Percentiles rank a stretch among this genome's conserved stretches.
Evolutionary conservation across 2,797 vertebrate species (phyloP).

Genomic region (Siniperca obscura): DNA sequence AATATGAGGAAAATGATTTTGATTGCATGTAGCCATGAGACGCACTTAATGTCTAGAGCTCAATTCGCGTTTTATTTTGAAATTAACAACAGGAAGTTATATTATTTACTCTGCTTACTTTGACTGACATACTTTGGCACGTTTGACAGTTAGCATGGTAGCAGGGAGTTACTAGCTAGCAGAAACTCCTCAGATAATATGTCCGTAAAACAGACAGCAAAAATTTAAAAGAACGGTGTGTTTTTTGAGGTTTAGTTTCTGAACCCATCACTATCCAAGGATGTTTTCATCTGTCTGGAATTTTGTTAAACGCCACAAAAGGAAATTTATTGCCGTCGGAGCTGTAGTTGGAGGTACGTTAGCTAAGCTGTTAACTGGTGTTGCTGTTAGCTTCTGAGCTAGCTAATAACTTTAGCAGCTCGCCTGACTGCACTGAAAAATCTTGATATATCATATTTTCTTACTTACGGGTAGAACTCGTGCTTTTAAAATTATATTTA

Average conservation of each 20-base stretch:
- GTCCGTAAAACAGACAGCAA: slow-evolving; percentile 30
- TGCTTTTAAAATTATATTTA: accelerated
- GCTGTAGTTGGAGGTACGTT: slow-evolving; percentile 90
- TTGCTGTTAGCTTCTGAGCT: slow-evolving; percentile 38
- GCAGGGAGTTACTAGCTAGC: slow-evolving; percentile 9
- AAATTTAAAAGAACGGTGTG: background rate
- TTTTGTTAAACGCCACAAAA: slow-evolving; percentile 95
- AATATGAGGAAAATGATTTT: too few relatives aligned
- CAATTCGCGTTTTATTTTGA: slow-evolving; percentile 51
- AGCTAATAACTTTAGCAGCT: slow-evolving; percentile 8
- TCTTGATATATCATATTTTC: accelerated
- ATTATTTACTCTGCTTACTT: accelerated
- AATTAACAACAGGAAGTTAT: background rate
- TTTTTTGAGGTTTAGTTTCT: background rate
- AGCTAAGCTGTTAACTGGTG: background rate
- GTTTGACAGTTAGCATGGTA: slow-evolving; percentile 55
- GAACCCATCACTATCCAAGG: background rate
- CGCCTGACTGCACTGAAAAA: background rate
- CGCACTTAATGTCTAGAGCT: too few relatives aligned
- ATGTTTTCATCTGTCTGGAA: slow-evolving; percentile 93
- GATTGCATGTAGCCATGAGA: too few relatives aligned
- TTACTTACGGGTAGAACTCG: accelerated
- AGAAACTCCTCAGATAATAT: slow-evolving; percentile 33
- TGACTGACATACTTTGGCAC: background rate
- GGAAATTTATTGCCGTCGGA: slow-evolving; percentile 92